Conservation (phyloP, 2,888 invertebrate species). For the Diarsia mendica region DNA sequence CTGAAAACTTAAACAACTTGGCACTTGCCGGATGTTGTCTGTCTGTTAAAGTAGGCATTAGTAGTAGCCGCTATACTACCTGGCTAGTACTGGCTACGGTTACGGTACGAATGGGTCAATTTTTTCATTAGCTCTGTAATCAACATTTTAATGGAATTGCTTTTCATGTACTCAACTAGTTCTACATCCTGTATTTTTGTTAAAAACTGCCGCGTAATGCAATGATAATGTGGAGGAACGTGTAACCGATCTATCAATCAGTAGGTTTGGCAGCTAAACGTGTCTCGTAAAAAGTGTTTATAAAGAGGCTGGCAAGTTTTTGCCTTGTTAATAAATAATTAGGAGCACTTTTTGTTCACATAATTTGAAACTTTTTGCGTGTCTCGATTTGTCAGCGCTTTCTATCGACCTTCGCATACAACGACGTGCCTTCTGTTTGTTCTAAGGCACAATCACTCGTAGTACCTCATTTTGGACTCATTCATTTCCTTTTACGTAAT, state of each 20-base stretch:
- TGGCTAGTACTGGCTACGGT: background rate
- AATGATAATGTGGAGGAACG: slow-evolving; percentile 2
- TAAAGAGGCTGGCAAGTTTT: slow-evolving; percentile 40
- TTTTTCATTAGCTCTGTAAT: slow-evolving; percentile 9
- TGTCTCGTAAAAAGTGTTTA: slow-evolving; percentile 12
- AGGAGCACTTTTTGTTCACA: slow-evolving; percentile 62
- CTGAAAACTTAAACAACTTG: background rate
- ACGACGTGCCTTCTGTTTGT: background rate
- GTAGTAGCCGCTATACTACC: background rate
- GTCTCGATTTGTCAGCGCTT: slow-evolving; percentile 63
- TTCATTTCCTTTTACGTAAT: background rate
- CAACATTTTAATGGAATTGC: slow-evolving; percentile 12
- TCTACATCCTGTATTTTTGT: slow-evolving; percentile 21
- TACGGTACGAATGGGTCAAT: background rate
- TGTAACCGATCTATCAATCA: background rate
- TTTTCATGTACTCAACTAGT: slow-evolving; percentile 10
- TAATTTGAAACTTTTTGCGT: slow-evolving; percentile 67
- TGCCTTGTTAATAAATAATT: slow-evolving; percentile 46
- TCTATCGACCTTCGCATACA: slow-evolving; percentile 73
- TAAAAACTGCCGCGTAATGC: slow-evolving; percentile 21
- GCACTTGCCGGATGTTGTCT: background rate
- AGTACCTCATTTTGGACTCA: too few species aligned
- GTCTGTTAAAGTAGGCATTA: background rate
- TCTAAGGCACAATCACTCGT: background rate
- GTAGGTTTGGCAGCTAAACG: background rate